Evolutionary conservation across 2,888 invertebrate species (phyloP).

Genomic region (Glaucopsyche alexis): DNA sequence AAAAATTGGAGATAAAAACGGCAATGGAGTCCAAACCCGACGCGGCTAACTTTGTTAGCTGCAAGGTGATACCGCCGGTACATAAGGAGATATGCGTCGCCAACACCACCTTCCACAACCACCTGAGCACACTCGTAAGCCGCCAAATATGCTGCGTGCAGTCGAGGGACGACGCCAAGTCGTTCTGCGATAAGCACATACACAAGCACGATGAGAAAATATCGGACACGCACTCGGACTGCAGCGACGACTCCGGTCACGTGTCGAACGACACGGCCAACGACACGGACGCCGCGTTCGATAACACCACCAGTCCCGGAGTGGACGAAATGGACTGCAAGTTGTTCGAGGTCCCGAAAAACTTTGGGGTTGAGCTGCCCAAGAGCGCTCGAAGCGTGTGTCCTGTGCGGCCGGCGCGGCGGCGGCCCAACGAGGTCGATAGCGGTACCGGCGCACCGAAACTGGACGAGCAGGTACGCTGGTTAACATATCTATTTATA

Average conservation of each 20-base stretch:
- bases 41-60: slow-evolving; percentile 62
- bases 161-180: slow-evolving; percentile 65
- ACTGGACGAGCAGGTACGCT: slow-evolving; percentile 78
- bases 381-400: slow-evolving; percentile 67
- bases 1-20: slow-evolving; percentile 73
- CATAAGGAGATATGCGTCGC: slow-evolving; percentile 74
- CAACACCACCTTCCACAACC: slow-evolving; percentile 72
- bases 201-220: slow-evolving; percentile 74
- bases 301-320: slow-evolving; percentile 55
- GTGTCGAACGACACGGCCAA: slow-evolving; percentile 90
- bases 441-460: slow-evolving; percentile 78
- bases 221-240: slow-evolving; percentile 83
- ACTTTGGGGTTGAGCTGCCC: slow-evolving; percentile 64
- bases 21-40: slow-evolving; percentile 69
- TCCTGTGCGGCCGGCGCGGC: slow-evolving; percentile 72
- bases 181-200: slow-evolving; percentile 64
- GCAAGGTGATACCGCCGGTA: slow-evolving; percentile 72
- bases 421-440: slow-evolving; percentile 76
- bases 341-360: slow-evolving; percentile 60
- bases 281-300: slow-evolving; percentile 79
- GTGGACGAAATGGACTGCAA: slow-evolving; percentile 68
- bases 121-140: slow-evolving; percentile 76
- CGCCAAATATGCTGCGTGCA: slow-evolving; percentile 72
- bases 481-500: slow-evolving; percentile 74
- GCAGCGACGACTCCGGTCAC: slow-evolving; percentile 90